A percentile compares a stretch with the other conserved stretches of the same genome.
Conservation (phyloP, 2,797 vertebrate species). For the Molossus molossus region DNA sequence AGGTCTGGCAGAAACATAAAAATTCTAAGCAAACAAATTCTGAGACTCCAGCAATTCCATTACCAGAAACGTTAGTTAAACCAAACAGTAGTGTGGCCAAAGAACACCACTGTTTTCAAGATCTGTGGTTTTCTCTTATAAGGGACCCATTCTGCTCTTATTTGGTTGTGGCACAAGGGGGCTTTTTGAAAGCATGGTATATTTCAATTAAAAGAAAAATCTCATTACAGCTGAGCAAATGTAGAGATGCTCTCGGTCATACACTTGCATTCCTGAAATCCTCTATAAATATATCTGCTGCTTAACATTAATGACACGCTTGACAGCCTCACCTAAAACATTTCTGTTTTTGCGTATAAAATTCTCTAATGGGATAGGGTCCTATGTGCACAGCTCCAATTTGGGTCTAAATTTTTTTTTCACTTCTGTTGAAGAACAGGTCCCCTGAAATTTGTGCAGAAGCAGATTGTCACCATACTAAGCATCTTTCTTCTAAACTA, state of each 20-base stretch:
- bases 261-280: not conserved
- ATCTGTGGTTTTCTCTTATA: constrained; percentile 79
- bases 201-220: constrained; percentile 54
- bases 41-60: constrained; percentile 82
- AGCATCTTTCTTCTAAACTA: not conserved
- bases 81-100: constrained; percentile 80
- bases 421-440: not conserved
- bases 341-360: not conserved
- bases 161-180: constrained; percentile 69
- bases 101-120: constrained; percentile 75
- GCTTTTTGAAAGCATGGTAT: constrained; percentile 68
- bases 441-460: constrained; percentile 22
- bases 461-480: not conserved
- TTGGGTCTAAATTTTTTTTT: not conserved
- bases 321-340: not conserved
- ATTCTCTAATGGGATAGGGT: not conserved
- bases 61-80: constrained; percentile 86
- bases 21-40: constrained; percentile 83
- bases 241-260: not conserved
- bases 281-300: not conserved
- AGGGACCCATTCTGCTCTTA: constrained; percentile 85
- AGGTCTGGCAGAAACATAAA: constrained; percentile 84
- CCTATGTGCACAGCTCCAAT: not conserved
- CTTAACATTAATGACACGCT: not conserved
- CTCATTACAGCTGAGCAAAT: constrained; percentile 55